Base-by-base conservation (phyloP, 2,888 invertebrate species). In the Campaea margaritaria region DNA sequence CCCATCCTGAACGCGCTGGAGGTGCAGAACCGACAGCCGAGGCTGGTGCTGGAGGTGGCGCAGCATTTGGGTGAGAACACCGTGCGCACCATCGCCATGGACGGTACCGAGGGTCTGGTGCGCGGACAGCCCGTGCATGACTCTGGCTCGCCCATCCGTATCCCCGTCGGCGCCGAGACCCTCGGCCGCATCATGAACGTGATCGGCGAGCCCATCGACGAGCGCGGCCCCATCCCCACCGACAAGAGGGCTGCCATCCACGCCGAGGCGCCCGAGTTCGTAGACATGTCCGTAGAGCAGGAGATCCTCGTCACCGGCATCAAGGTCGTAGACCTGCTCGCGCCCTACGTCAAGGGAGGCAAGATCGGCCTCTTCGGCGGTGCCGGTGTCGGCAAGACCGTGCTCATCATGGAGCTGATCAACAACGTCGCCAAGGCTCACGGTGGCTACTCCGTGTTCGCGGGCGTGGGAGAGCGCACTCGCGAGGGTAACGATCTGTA, bases 361-460 rank as follows among this genome's bases (percentile, higher is more conserved):
- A 98, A 98, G 91, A 98, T 98, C 84, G 98, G 97, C 68, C 93
- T 98, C 36, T 98, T 98, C 81, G 98, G 98, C 60, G 98, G 98
- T 75, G 98, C 98, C 66, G 98, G 98, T 75, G 98, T 99, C 69
- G 98, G 98, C 64, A 98, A 98, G 89, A 99, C 98, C 73, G 98
- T 98, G 88, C 93, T 98, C 69, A 98, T 99, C 85, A 98, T 98
- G 98, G 98, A 98, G 88, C 94, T 98, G 75, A 98, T 98, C 79
- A 98, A 98, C 94, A 98, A 98, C 82, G 96, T 98, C 50, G 98
- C 98, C 75, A 98, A 98, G 86, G 97, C 98, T 72, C 98, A 99
- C 85, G 98, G 98, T 92, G 98, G 98, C 90, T 98, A 97, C 93
- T 98, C 98, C 0, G 98, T 98, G 68, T 98, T 99, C 82, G 98